Base-by-base conservation (phyloP, 1,140 invertebrate species). In the Chrysopa pallens region DNA sequence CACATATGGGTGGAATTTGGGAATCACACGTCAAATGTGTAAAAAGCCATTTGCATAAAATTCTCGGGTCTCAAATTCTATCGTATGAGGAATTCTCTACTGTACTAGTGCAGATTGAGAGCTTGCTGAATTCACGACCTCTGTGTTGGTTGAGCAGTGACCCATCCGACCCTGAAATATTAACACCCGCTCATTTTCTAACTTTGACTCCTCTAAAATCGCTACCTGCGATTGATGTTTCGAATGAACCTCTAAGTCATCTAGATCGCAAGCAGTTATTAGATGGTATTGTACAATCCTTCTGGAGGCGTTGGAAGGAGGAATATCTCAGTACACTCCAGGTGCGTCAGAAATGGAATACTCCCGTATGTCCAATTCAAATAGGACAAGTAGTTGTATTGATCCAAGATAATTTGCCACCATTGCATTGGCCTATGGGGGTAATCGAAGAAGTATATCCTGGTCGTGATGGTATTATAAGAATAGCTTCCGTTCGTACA, bases 1-100 rank as follows among this genome's bases (percentile, higher is more conserved):
- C 59, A 5, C 55, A 66, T 50, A 60, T 66, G 39, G 62, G 63
- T 15, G 63, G 63, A 14, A 12, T 60, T 9, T 63, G 58, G 52
- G 65, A 68, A 47, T 47, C 54, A 2, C 55, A 48, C 1, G 54
- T 68, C 0, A 61, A 60, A 48, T 47, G 45, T 15, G 47, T 56
- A 5, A 68, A 66, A 47, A 48, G 47, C 36, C 60, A 61, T 45
- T 43, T 64, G 7, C 38, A 46, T 13, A 47, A 54, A 2, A 43
- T 52, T 6, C 15, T 60, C 6, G 52, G 50, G 9, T 46, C 47
- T 39, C 39, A 17, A 35, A 11, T 35, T 17, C 42, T 45, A 28
- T 48, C 41, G 2, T 52, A 41, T 42, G 52, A 54, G 28, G 41
- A 49, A 9, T 37, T 42, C 11, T 47, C 49, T 36, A 60, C 52